Percentiles rank a stretch among this genome's conserved stretches.
Conservation (phyloP, 92 coral and sea anemone species). For the Actinostola sp. region DNA sequence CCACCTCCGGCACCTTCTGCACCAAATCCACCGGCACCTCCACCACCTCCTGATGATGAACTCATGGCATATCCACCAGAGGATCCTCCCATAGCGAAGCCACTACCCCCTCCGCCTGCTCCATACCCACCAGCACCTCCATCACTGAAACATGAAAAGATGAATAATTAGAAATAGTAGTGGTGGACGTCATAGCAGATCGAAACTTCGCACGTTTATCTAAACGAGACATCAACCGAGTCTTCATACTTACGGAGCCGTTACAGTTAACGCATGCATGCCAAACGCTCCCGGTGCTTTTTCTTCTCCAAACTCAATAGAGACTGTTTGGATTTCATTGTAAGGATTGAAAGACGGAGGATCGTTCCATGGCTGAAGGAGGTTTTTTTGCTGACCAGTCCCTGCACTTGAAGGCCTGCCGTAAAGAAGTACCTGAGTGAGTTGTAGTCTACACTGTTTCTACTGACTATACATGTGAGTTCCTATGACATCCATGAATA, state of each 20-base stretch:
- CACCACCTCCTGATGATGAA: neutral
- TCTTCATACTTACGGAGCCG: slow-evolving; percentile 21
- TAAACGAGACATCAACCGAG: neutral
- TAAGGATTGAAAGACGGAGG: slow-evolving; percentile 35
- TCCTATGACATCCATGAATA: too few relatives aligned
- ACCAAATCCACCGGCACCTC: slow-evolving; percentile 14
- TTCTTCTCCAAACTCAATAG: slow-evolving; percentile 43
- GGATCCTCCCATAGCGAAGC: neutral
- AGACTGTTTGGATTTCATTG: slow-evolving; percentile 34
- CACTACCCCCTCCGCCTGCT: slow-evolving; percentile 18
- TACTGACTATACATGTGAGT: too few relatives aligned
- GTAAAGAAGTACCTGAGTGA: neutral
- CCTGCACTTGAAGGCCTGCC: neutral
- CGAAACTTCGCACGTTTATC: too few relatives aligned
- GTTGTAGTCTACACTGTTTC: too few relatives aligned
- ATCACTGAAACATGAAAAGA: neutral
- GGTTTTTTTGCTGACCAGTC: slow-evolving; percentile 10
- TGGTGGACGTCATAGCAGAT: too few relatives aligned
- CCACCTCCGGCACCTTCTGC: slow-evolving; percentile 16
- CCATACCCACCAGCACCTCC: slow-evolving; percentile 11
- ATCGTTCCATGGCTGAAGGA: slow-evolving; percentile 24
- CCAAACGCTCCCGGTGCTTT: slow-evolving; percentile 23
- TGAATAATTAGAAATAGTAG: too few relatives aligned
- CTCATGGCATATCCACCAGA: slow-evolving; percentile 23
- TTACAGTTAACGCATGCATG: slow-evolving; percentile 28